Base-by-base conservation (phyloP, 2,113 vertebrate species). In the Myrmecobius fasciatus region DNA sequence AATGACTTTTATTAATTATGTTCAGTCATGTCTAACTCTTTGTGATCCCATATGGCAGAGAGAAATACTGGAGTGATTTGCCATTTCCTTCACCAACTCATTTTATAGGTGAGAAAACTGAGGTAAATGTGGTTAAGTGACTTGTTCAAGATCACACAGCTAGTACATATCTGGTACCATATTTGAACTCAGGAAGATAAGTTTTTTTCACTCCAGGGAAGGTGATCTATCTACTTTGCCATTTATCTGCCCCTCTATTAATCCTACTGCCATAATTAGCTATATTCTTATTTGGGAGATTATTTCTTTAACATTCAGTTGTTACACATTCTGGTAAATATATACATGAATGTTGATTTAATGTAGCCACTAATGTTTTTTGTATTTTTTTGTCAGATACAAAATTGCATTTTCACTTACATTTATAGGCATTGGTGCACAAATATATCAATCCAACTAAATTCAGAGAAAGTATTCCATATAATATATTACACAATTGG, bases 401-500 rank as follows among this genome's bases (percentile, higher is more conserved):
- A 60, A 95, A 91, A 53, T 46, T 54, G 48, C 52, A 52, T 94
- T 92, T 91, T 94, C 93, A 53, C 53, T 24, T 43, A 51, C 22
- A 14, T 67, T 54, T 88, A 25, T 43, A 89, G 95, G 54, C 54
- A 51, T 52, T 43, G 10, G 54, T 14, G 52, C 14, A 90, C 47
- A 6, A 0, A 94, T 91, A 2, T 1, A 75, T 93, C 43, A 91
- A 43, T 83, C 36, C n/a, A 83, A 56, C 89, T 92, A 95, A 51
- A 93, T 67, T 93, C 93, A 51, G 11, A 94, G 93, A 92, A 97
- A 0, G 49, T 96, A 90, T 96, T 94, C 96, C 25, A 0, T 11
- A 47, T 53, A 51, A 24, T 22, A 96, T 95, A 89, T 97, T 10
- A 0, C 24, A 91, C 89, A 89, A 91, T 96, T 92, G 92, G 94